Evolutionary conservation across 2,113 vertebrate species (phyloP), one percentile per base, ranked within the genome.

Genomic region (Oncorhynchus kisutch): DNA sequence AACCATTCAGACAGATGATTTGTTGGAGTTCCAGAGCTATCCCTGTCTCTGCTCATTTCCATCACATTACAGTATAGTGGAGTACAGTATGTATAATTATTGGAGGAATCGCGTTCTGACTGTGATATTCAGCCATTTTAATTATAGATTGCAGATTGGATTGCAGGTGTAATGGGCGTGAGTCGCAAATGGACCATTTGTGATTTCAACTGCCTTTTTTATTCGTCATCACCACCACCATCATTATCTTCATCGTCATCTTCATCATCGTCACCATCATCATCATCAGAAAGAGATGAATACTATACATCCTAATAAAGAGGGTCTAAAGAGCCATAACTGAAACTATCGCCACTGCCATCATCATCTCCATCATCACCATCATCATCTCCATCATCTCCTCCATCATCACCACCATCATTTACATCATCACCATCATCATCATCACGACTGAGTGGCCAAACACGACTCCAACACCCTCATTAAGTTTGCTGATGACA

Each of bases 61-160:
- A 54, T 54, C 51, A 54, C 51, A 54, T 54, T 54, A 54, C 51
- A 54, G 5, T 54, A 45, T 14, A 54, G 51, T 54, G 51, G 51
- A 54, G 51, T 24, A 24, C 24, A 24, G 24, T 54, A 54, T 62
- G 59, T 3, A 3, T 22, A 3, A 13, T 22, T 24, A 16, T 62
- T 62, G 59, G 5, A 24, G 59, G n/a, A 22, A 22, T 16, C 6
- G 0, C 59, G 5, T 22, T 62, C 7, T n/a, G 59, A 9, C 59
- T n/a, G 8, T 62, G 59, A n/a, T 62, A 62, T 80, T 81, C 64
- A 77, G 80, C 8, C 5, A 67, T 71, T 67, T 71, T 77, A 84
- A 88, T 84, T 73, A 75, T 79, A 68, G 22, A 57, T 76, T 77
- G 77, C 12, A 81, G 79, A 77, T 60, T 54, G 51, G 51, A 54